Evolutionary conservation across 1,140 invertebrate species (phyloP).

Genomic region (Neelides sp.): DNA sequence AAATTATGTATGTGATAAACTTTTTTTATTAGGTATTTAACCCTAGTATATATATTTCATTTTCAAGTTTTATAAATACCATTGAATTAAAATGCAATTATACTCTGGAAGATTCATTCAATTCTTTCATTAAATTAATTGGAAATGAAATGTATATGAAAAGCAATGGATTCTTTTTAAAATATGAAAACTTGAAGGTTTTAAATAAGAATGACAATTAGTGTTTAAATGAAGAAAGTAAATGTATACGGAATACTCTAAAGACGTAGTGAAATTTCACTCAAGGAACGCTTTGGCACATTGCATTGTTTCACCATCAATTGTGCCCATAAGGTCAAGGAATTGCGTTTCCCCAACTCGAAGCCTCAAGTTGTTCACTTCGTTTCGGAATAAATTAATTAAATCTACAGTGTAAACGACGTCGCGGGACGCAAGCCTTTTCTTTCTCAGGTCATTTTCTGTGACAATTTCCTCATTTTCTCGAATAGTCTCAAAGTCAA

Average conservation of each 20-base stretch:
- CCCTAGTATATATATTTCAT: too few species aligned
- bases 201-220: too few species aligned
- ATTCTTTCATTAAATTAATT: too few species aligned
- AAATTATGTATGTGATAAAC: too few species aligned
- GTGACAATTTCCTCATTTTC: constrained; percentile 39
- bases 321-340: constrained; percentile 51
- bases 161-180: too few species aligned
- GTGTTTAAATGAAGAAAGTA: too few species aligned
- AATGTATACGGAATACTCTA: background rate
- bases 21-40: too few species aligned
- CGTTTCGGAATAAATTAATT: constrained; percentile 32
- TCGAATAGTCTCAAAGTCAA: constrained; percentile 31
- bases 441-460: constrained; percentile 45
- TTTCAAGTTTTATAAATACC: too few species aligned
- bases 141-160: too few species aligned
- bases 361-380: constrained; percentile 24
- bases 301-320: constrained; percentile 51
- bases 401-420: constrained; percentile 56
- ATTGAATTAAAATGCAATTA: too few species aligned
- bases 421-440: constrained; percentile 49
- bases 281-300: constrained; percentile 37
- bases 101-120: too few species aligned
- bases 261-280: background rate
- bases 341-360: constrained; percentile 51
- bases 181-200: too few species aligned